Evolutionary conservation across 2,888 invertebrate genomes (phyloP).

Genomic region (Brachyopa scutellaris): DNA sequence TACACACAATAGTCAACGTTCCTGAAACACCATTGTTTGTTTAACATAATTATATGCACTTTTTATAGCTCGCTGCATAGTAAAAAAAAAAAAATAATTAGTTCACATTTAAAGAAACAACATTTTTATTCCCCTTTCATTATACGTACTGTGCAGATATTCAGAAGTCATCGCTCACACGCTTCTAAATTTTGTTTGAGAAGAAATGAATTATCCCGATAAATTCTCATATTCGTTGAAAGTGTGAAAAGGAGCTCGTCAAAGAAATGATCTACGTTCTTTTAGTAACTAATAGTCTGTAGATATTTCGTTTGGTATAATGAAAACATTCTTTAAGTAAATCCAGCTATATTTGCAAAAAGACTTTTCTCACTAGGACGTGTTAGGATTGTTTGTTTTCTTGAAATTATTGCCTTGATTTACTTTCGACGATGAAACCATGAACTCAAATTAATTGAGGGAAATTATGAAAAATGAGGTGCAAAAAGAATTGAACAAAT

Average conservation of each 20-base stretch:
- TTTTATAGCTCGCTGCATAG: too few species aligned
- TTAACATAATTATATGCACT: too few species aligned
- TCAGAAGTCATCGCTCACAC: neutral
- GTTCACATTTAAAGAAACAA: too few species aligned
- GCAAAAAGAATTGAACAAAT: neutral
- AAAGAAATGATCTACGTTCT: constrained; percentile 1
- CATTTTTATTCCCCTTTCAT: too few species aligned
- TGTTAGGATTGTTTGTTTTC: neutral
- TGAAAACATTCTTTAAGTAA: constrained; percentile 3
- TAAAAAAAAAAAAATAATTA: too few species aligned
- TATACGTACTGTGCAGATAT: too few species aligned
- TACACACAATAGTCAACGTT: too few species aligned
- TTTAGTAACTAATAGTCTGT: constrained; percentile 6
- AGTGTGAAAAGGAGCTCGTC: neutral
- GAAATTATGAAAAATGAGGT: neutral
- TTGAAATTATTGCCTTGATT: neutral
- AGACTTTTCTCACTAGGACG: too few species aligned
- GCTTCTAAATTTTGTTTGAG: neutral
- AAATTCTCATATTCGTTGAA: neutral
- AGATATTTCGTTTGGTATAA: constrained; percentile 16
- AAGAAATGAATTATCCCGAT: constrained; percentile 2
- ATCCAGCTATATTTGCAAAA: too few species aligned
- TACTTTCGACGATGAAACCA: neutral
- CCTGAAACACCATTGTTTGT: too few species aligned
- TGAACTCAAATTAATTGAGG: neutral